Conservation (phyloP, 2,113 vertebrate species). For the Lophius piscatorius region DNA sequence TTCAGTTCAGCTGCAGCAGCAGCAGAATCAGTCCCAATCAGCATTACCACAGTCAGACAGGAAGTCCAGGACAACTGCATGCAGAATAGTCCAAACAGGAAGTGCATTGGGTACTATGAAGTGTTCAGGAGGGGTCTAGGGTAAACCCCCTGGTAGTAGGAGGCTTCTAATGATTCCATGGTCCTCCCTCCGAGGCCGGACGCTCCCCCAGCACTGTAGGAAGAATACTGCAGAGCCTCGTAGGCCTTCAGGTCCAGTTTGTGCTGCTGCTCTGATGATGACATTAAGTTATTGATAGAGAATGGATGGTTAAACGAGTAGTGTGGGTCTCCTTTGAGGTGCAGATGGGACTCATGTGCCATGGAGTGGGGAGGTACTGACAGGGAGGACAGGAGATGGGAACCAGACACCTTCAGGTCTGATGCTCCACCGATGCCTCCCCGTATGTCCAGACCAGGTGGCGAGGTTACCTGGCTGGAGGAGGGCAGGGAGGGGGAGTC, state of each 20-base stretch:
- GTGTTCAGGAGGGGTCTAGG: slow-evolving; percentile 97
- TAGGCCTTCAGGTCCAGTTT: slow-evolving; percentile 99
- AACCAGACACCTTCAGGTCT: slow-evolving; percentile 86
- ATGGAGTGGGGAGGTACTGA: slow-evolving; percentile 85
- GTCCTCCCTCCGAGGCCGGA: slow-evolving; percentile 84
- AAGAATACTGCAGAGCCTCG: slow-evolving; percentile 92
- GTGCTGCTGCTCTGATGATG: slow-evolving; percentile 96
- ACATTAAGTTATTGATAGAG: slow-evolving; percentile 99
- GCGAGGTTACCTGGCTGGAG: slow-evolving; percentile 82
- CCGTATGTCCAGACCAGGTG: slow-evolving; percentile 76
- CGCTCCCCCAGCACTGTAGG: slow-evolving; percentile 84
- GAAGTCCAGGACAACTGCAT: slow-evolving; percentile 50
- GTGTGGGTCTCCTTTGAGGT: slow-evolving; percentile 95
- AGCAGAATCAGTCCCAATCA: background rate
- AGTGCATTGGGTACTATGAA: slow-evolving; percentile 81
- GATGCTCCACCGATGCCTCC: slow-evolving; percentile 67
- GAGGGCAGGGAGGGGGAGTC: slow-evolving; percentile 78
- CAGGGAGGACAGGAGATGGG: slow-evolving; percentile 83
- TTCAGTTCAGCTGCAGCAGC: too few relatives aligned
- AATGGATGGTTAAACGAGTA: slow-evolving; percentile 99
- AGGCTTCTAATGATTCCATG: slow-evolving; percentile 92
- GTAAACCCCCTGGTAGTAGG: slow-evolving; percentile 98
- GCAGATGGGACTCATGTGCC: slow-evolving; percentile 89
- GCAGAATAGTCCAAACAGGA: slow-evolving; percentile 35
- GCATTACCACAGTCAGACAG: slow-evolving; percentile 33